These are phyloP conservation scores for Teleogryllus oceanicus DNA, from an alignment of 2,888 invertebrate species.

Conservation along the genomic window DNA sequence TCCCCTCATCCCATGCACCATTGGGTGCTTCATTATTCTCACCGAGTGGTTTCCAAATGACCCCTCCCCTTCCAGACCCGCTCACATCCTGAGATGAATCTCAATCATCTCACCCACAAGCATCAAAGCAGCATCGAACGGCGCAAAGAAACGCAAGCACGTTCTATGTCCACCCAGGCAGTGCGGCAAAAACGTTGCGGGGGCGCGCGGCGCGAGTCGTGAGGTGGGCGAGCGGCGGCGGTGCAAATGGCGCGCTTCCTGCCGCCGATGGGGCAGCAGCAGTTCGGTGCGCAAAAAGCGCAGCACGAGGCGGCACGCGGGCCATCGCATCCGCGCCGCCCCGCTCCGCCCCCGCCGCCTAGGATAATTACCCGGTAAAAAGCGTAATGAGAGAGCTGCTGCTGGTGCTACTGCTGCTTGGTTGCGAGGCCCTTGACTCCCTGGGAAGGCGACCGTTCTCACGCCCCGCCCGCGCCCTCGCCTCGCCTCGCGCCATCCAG, in stretches of 20 bases:
- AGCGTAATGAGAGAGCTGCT: neutral
- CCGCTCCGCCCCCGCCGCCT: neutral
- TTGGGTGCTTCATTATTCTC: too few relatives aligned
- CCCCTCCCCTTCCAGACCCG: too few relatives aligned
- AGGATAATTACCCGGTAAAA: neutral
- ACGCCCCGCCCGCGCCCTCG: neutral
- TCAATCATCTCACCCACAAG: too few relatives aligned
- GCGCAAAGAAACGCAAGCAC: too few relatives aligned
- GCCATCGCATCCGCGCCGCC: neutral
- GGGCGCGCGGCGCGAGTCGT: neutral
- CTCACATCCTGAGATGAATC: too few relatives aligned
- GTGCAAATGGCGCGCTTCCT: neutral
- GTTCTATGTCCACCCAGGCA: neutral
- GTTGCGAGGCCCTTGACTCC: neutral
- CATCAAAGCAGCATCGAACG: too few relatives aligned
- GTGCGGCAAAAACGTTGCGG: neutral
- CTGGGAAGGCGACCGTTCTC: neutral
- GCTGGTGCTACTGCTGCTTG: neutral
- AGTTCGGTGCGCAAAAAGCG: neutral
- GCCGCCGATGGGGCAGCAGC: neutral
- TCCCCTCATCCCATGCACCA: too few relatives aligned
- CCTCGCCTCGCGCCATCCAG: neutral
- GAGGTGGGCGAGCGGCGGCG: neutral
- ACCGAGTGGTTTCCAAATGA: too few relatives aligned
- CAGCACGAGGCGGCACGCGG: neutral